Evolutionary conservation across 2,888 invertebrate species (phyloP), one percentile per base, ranked within the genome.

Genomic region (Drosophila borborema): DNA sequence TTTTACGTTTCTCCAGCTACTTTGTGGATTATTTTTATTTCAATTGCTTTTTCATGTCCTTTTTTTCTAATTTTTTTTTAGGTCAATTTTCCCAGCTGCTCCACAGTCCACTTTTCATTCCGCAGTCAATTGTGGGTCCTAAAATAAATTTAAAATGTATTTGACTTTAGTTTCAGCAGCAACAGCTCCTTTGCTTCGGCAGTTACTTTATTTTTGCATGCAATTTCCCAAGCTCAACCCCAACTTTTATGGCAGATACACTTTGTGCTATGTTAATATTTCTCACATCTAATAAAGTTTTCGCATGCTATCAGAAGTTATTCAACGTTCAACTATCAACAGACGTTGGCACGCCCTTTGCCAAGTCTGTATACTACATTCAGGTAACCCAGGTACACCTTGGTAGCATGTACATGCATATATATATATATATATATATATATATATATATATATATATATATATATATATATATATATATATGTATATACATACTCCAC

Each of bases 211-310:
- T 28, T 55, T 55, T 23, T 41, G n/a, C 40, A 55, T 55, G 8
- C 14, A 41, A 59, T 54, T 54, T 45, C 18, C 45, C 20, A 49
- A 49, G 31, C 18, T 34, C 36, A 46, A 10, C 6, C 8, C 66
- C 14, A 28, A 31, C 49, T 46, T 0, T 12, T 18, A 9, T 43
- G 20, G 9, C 7, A 40, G 40, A 38, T 28, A 64, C 63, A 55
- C 54, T 58, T 66, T 61, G 59, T 62, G 48, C 67, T 66, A 60
- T 86, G 81, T 76, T 84, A 84, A 87, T 84, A 84, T 84, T 89
- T 81, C 74, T 84, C 79, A 67, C 86, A 85, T 73, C 81, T 81
- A 89, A 85, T 79, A 89, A 87, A 87, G 72, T 87, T 87, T 78
- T 66, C 56, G 45, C 67, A 38, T 38, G 65, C 65, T 45, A 72